These are phyloP conservation scores for Spheniscus mendiculus DNA, from an alignment of 2,113 vertebrate genomes.

Conservation along the genomic window DNA sequence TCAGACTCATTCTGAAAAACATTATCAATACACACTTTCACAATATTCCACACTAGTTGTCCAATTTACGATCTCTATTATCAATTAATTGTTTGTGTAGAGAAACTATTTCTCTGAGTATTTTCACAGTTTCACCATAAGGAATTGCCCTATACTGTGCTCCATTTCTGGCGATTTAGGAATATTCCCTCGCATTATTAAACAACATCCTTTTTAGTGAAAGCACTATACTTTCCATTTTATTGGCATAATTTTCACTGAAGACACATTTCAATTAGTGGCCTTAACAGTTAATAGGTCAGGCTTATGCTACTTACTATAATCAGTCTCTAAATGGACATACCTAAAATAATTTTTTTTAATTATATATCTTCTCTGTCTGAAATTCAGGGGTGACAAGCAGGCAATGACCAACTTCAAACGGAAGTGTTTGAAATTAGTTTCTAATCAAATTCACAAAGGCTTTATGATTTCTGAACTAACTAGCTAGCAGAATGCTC, in stretches of 20 bases:
- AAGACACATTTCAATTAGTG: neutral
- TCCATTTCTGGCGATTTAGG: neutral
- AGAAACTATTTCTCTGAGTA: neutral
- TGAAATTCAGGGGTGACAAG: neutral
- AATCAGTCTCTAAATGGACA: neutral
- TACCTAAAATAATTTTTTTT: neutral
- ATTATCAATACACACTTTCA: neutral
- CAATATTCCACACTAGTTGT: neutral
- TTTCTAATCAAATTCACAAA: neutral
- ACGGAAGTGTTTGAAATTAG: neutral
- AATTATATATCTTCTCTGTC: neutral
- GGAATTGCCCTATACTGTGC: neutral
- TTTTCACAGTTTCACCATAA: neutral
- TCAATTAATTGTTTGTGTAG: neutral
- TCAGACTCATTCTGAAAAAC: neutral
- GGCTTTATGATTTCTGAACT: neutral
- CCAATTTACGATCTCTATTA: neutral
- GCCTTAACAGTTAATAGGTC: neutral
- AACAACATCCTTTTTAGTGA: neutral
- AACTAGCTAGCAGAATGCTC: neutral
- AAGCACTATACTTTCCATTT: neutral
- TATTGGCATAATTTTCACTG: neutral
- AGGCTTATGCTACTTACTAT: neutral
- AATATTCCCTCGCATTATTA: neutral
- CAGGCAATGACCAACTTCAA: neutral